These are phyloP conservation scores for Chromobotia macracanthus DNA, from an alignment of 2,797 vertebrate genomes.

Conservation along the genomic window DNA sequence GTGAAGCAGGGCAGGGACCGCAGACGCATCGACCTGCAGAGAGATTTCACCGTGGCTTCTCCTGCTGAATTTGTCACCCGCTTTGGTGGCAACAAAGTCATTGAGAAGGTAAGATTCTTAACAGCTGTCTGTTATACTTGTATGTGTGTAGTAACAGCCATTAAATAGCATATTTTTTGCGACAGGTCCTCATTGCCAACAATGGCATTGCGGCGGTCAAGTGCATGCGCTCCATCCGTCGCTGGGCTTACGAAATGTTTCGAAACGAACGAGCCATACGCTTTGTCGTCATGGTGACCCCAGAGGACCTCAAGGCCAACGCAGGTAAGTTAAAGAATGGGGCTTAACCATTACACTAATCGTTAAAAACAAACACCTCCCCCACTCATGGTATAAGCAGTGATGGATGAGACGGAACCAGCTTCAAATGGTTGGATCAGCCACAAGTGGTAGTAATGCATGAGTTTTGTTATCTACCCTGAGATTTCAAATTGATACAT, in stretches of 20 bases:
- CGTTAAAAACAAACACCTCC: not conserved
- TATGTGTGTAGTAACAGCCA: no score
- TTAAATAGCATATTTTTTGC: not conserved
- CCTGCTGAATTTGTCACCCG: constrained; percentile 98
- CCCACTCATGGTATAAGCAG: no score
- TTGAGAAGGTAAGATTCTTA: constrained; percentile 85
- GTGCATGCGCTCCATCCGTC: constrained; percentile 96
- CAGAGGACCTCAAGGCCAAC: constrained; percentile 93
- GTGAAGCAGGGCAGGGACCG: constrained; percentile 94
- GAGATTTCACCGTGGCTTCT: constrained; percentile 97
- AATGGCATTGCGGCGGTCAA: constrained; percentile 97
- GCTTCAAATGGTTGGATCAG: no score
- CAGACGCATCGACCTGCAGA: constrained; percentile 90
- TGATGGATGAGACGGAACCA: not conserved
- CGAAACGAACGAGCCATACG: constrained; percentile 94
- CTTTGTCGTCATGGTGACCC: constrained; percentile 97
- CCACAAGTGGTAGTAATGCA: no score
- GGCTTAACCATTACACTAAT: not conserved
- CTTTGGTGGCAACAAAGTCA: constrained; percentile 97
- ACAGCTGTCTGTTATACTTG: not conserved
- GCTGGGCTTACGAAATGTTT: constrained; percentile 99
- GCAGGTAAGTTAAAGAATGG: constrained; percentile 68
- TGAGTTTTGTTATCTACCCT: no score
- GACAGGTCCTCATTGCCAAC: constrained; percentile 96
- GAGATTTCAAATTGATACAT: no score